Conservation (phyloP, 1,140 invertebrate genomes). For the Drosophila ironensis region DNA sequence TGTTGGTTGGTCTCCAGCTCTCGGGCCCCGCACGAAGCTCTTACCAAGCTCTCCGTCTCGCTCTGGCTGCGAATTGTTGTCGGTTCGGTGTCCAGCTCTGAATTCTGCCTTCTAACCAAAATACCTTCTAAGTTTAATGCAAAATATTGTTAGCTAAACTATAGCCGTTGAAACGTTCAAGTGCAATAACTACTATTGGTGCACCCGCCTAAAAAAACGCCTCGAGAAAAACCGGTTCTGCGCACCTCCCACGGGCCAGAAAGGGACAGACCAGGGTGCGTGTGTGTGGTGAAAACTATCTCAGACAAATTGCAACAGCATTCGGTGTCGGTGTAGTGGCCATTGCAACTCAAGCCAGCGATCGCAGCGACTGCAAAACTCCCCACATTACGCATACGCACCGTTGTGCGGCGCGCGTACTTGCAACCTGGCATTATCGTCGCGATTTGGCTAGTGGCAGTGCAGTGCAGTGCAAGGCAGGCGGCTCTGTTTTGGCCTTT, state of each 20-base stretch:
- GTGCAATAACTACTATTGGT: neutral
- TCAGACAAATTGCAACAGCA: slow-evolving; percentile 27
- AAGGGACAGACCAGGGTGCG: slow-evolving; percentile 55
- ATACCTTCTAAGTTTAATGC: neutral
- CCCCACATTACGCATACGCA: slow-evolving; percentile 66
- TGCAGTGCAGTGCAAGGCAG: neutral
- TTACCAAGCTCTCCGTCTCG: slow-evolving; percentile 34
- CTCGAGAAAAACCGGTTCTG: slow-evolving; percentile 63
- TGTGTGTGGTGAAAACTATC: slow-evolving; percentile 34
- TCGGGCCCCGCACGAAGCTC: slow-evolving; percentile 67
- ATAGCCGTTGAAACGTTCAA: neutral
- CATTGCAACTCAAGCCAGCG: slow-evolving; percentile 38
- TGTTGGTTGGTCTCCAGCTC: slow-evolving; percentile 44
- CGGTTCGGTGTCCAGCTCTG: neutral
- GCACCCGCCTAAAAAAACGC: slow-evolving; percentile 14
- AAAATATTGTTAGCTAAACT: neutral
- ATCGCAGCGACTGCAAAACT: slow-evolving; percentile 33
- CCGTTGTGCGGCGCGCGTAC: slow-evolving; percentile 31
- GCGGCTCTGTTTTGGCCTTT: slow-evolving; percentile 53
- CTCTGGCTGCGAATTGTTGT: neutral
- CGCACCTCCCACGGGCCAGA: slow-evolving; percentile 57
- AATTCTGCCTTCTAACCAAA: no score
- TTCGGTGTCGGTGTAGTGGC: slow-evolving; percentile 11
- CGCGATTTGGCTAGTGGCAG: neutral
- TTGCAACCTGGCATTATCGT: slow-evolving; percentile 32